phyloP scores from a whole-genome alignment of 2,797 vertebrate species.

The Eulemur albifrons region DNA sequence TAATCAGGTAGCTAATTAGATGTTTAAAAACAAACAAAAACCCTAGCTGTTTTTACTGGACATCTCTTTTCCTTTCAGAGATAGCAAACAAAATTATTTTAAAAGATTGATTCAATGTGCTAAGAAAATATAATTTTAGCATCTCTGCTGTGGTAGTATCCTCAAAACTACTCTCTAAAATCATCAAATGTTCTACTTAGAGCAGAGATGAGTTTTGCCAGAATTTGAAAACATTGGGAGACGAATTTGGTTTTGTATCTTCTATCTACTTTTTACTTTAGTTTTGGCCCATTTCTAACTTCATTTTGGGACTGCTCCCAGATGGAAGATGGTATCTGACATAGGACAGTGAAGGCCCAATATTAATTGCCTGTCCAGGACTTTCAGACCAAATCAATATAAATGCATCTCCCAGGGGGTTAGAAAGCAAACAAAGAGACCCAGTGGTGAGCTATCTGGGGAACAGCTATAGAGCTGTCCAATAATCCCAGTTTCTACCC shows the following conservation, averaged over 20 bases:
- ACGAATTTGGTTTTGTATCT: constrained; percentile 17
- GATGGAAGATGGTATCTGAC: neutral
- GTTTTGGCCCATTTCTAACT: neutral
- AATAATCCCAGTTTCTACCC: neutral
- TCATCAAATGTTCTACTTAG: neutral
- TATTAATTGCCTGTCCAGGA: neutral
- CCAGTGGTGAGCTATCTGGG: neutral
- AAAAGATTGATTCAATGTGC: constrained; percentile 8
- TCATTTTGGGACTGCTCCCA: neutral
- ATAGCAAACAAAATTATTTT: constrained; percentile 17
- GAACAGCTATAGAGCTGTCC: neutral
- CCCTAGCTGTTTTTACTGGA: neutral
- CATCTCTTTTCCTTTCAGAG: neutral
- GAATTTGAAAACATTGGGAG: neutral
- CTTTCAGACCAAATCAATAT: neutral
- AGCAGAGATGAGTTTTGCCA: neutral
- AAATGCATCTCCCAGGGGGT: neutral
- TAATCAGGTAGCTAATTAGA: neutral
- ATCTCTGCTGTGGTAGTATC: neutral
- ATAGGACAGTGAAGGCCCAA: neutral
- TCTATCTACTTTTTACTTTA: neutral
- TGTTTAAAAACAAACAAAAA: constrained; percentile 28
- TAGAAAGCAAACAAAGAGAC: constrained; percentile 13
- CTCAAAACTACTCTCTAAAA: neutral
- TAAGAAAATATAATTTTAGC: constrained; percentile 5